Evolutionary conservation across 2,888 invertebrate genomes (phyloP).

Genomic region (Euclidia mi): DNA sequence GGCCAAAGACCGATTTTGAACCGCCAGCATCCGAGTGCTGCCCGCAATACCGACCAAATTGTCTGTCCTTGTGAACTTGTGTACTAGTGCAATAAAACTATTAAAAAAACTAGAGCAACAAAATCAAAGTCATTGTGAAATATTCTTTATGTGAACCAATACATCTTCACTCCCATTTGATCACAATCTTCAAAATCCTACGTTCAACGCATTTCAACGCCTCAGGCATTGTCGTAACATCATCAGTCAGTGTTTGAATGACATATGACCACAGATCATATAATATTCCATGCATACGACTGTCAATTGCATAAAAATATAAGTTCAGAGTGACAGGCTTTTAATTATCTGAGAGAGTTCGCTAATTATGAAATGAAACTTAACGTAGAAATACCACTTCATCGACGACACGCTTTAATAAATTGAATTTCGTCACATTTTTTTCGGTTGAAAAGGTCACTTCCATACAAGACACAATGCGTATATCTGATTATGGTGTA

Average conservation of each 20-base stretch:
- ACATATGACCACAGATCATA: constrained; percentile 7
- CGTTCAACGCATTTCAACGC: neutral
- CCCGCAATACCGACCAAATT: too few species aligned
- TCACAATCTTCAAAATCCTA: neutral
- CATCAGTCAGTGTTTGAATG: neutral
- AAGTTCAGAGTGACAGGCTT: neutral
- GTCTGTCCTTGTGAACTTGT: too few species aligned
- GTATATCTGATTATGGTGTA: too few species aligned
- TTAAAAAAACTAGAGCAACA: too few species aligned
- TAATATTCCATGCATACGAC: too few species aligned
- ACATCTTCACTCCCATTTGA: neutral
- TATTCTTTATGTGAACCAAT: neutral
- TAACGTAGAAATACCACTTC: neutral
- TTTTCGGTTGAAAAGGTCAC: too few species aligned
- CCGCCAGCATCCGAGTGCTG: too few species aligned
- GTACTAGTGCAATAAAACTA: too few species aligned
- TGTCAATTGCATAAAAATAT: neutral
- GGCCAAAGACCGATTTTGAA: too few species aligned
- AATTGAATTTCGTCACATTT: neutral
- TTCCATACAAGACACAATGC: too few species aligned
- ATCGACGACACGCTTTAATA: neutral
- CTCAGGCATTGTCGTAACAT: constrained; percentile 1
- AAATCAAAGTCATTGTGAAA: neutral
- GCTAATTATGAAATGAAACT: neutral
- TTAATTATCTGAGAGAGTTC: constrained; percentile 1